phyloP scores from a whole-genome alignment of 2,888 invertebrate genomes.

The Melanostoma mellinum region DNA sequence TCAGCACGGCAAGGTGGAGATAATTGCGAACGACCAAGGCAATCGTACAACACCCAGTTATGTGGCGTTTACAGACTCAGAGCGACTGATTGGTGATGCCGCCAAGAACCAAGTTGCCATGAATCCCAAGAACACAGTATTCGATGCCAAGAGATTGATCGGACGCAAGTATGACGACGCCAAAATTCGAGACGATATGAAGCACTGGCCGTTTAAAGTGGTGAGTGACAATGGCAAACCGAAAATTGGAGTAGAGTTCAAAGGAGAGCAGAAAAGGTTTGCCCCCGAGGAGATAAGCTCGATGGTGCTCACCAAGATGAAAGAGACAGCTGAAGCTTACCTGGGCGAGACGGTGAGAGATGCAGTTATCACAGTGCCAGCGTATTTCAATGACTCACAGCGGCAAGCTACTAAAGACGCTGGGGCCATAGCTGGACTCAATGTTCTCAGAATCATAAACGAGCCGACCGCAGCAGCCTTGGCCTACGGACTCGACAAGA shows the following conservation, averaged over 20 bases:
- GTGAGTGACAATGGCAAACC: conserved; percentile 90
- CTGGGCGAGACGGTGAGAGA: conserved; percentile 92
- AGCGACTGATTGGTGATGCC: conserved; percentile 90
- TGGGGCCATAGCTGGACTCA: conserved; percentile 94
- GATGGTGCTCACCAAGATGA: conserved; percentile 96
- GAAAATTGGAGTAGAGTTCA: conserved; percentile 92
- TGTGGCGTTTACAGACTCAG: conserved; percentile 91
- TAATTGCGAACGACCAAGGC: conserved; percentile 92
- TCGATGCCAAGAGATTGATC: conserved; percentile 97
- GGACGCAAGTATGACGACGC: conserved; percentile 94
- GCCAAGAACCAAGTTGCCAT: conserved; percentile 92
- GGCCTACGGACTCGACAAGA: conserved; percentile 95
- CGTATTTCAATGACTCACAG: conserved; percentile 95
- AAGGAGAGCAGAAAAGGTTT: conserved; percentile 93
- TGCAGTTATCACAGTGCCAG: conserved; percentile 95
- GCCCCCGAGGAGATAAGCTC: conserved; percentile 96
- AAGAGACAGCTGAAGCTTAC: conserved; percentile 94
- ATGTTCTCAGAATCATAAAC: conserved; percentile 95
- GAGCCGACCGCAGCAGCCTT: conserved; percentile 96
- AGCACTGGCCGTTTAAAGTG: conserved; percentile 96
- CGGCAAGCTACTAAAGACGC: conserved; percentile 96
- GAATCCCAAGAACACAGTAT: conserved; percentile 94
- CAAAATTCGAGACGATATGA: conserved; percentile 96
- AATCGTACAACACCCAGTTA: conserved; percentile 88
- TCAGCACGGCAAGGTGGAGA: conserved; percentile 91